A percentile compares a stretch with the other conserved stretches of the same genome.
phyloP scores from a whole-genome alignment of 2,888 invertebrate species.

The Oxycera nigricornis region DNA sequence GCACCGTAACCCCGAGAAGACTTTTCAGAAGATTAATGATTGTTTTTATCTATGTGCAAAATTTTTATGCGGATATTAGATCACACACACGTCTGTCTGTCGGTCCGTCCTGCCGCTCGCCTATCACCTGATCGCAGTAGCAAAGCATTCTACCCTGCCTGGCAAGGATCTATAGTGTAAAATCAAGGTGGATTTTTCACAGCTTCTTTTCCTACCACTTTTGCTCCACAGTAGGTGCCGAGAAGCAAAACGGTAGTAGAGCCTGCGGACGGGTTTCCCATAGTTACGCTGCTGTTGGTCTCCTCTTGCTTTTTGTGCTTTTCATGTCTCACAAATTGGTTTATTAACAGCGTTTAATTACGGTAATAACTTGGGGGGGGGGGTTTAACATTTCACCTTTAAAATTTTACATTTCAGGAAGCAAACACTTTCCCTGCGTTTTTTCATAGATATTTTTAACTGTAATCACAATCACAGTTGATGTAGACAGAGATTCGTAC shows the following conservation, averaged over 20 bases:
- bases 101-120: too few relatives aligned
- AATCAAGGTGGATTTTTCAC: constrained; percentile 2
- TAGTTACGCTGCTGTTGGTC: background rate
- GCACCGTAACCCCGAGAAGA: constrained; percentile 8
- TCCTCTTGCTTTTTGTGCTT: background rate
- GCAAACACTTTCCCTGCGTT: background rate
- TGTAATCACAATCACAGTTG: too few relatives aligned
- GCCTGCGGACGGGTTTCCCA: too few relatives aligned
- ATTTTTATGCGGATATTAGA: constrained; percentile 33
- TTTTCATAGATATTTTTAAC: background rate
- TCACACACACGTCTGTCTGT: too few relatives aligned
- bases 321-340: constrained; percentile 23
- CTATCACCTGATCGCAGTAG: too few relatives aligned
- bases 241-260: too few relatives aligned
- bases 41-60: constrained; percentile 27
- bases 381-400: constrained; percentile 21
- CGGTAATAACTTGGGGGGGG: constrained; percentile 27
- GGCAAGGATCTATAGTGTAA: too few relatives aligned
- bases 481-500: too few relatives aligned
- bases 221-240: too few relatives aligned
- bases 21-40: constrained; percentile 33
- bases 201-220: background rate
- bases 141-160: too few relatives aligned
- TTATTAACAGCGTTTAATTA: constrained; percentile 32
- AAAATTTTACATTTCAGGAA: constrained; percentile 13